Evolutionary conservation across 2,113 vertebrate genomes (phyloP).

Genomic region (Acanthochromis polyacanthus): DNA sequence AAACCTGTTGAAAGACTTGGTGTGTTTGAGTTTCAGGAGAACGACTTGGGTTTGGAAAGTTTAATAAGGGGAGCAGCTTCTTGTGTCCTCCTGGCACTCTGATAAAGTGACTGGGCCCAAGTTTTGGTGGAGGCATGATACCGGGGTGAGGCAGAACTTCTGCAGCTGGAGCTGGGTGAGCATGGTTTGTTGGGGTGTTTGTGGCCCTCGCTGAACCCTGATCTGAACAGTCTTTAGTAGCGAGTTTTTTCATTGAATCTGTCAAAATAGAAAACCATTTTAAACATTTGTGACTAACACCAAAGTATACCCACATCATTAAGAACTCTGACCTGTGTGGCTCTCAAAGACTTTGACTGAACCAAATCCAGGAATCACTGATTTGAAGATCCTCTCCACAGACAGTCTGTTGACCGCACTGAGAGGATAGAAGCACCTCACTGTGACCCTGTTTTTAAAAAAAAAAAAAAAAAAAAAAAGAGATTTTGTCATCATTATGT

Average conservation of each 20-base stretch:
- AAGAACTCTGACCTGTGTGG: slow-evolving; percentile 13
- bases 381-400: slow-evolving; percentile 33
- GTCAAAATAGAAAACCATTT: neutral
- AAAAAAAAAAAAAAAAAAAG: no score
- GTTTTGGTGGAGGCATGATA: neutral
- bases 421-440: slow-evolving; percentile 74
- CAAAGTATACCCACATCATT: neutral
- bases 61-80: neutral
- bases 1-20: neutral
- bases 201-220: neutral
- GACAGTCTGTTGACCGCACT: slow-evolving; percentile 52
- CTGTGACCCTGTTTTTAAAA: slow-evolving; percentile 68
- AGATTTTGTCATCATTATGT: neutral
- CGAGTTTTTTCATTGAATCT: slow-evolving; percentile 7
- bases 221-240: neutral
- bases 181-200: neutral
- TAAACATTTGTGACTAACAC: neutral
- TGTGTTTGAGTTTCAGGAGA: slow-evolving; percentile 2
- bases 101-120: slow-evolving; percentile 1
- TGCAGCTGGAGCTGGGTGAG: neutral
- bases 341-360: slow-evolving; percentile 54
- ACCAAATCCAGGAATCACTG: slow-evolving; percentile 55
- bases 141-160: neutral
- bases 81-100: slow-evolving; percentile 1
- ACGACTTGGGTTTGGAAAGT: neutral